Evolutionary conservation across 2,797 vertebrate species (phyloP).

Genomic region (Mormyrus proboscirostris): DNA sequence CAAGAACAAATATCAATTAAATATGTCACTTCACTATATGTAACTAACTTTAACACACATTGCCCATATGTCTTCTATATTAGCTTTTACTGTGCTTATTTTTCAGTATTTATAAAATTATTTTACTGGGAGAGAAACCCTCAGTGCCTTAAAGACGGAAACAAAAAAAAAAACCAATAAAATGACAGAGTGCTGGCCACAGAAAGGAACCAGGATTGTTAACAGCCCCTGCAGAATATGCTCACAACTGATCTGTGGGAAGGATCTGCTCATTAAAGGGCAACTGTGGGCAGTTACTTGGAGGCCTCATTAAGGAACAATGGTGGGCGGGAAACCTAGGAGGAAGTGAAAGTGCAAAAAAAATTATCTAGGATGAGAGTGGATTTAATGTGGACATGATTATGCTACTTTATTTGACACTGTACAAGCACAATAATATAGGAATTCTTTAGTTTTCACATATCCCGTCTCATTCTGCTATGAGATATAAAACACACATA

Average conservation of each 20-base stretch:
- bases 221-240: background rate
- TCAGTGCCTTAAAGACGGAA: background rate
- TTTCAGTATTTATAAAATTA: background rate
- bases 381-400: conserved; percentile 4
- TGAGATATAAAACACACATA: background rate
- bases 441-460: background rate
- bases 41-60: background rate
- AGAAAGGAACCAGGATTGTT: background rate
- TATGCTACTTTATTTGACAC: background rate
- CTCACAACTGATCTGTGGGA: conserved; percentile 6
- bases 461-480: background rate
- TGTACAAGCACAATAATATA: background rate
- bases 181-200: background rate
- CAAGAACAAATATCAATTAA: background rate
- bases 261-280: conserved; percentile 9
- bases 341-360: background rate
- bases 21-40: background rate
- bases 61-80: background rate
- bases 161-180: background rate
- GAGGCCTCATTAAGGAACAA: conserved; percentile 5
- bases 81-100: background rate
- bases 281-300: background rate
- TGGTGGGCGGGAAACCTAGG: background rate
- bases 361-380: background rate
- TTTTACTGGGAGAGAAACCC: background rate